These are phyloP conservation scores for Stomorhina lunata DNA, from an alignment of 2,888 invertebrate species.

Conservation along the genomic window DNA sequence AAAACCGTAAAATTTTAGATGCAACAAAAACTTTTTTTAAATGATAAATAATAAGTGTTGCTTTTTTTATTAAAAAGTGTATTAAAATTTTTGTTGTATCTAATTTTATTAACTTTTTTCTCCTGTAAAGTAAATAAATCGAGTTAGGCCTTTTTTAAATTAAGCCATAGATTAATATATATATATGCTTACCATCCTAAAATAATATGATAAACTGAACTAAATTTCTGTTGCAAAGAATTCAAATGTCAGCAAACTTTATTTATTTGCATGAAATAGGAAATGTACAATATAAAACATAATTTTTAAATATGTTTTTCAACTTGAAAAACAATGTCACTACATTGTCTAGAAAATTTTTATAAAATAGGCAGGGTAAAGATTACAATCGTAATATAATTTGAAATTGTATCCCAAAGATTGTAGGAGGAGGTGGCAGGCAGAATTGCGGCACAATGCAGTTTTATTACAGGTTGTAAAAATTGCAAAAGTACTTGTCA, in stretches of 20 bases:
- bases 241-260: slow-evolving; percentile 41
- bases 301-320: slow-evolving; percentile 25
- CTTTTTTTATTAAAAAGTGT: too few species aligned
- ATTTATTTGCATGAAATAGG: neutral
- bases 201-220: neutral
- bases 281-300: neutral
- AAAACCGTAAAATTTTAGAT: too few species aligned
- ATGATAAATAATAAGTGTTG: too few species aligned
- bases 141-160: too few species aligned
- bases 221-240: slow-evolving; percentile 17
- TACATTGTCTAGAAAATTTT: neutral
- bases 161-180: too few species aligned
- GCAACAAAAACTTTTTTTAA: too few species aligned
- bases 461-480: neutral
- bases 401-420: neutral
- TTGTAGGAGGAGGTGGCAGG: neutral
- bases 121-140: too few species aligned
- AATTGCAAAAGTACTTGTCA: slow-evolving; percentile 26
- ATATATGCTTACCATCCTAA: too few species aligned
- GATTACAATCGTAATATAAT: slow-evolving; percentile 32
- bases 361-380: neutral
- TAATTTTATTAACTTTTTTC: too few species aligned
- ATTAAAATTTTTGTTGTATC: too few species aligned
- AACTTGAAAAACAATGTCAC: slow-evolving; percentile 17
- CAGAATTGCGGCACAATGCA: slow-evolving; percentile 15